Evolutionary conservation across 2,113 vertebrate genomes (phyloP), one percentile per base, ranked within the genome.

Genomic region (Misgurnus mizolepis): DNA sequence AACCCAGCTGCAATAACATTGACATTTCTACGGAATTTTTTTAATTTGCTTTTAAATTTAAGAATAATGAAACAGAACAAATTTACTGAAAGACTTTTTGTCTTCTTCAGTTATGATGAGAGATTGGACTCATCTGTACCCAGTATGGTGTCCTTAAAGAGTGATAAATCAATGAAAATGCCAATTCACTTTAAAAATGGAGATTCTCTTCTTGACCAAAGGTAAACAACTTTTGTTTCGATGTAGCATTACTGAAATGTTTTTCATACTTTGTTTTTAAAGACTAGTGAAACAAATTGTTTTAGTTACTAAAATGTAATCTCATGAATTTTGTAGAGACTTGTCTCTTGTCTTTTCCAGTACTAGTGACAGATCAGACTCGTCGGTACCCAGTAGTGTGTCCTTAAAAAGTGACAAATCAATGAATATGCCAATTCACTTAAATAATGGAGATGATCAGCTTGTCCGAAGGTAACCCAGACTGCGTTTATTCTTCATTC

Each of bases 391-490:
- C n/a, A 73, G 47, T 45, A 15, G 17, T 5, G 18, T 1, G 18
- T 80, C 79, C 6, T 8, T 80, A n/a, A 80, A 66, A 50, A 73
- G 61, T 18, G 79, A 80, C 5, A 67, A 14, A 0, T 60, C 79
- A 0, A 74, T 73, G 40, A 53, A 66, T 43, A 66, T 17, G 0
- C 79, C 79, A 56, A 43, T 56, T 50, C 39, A 73, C 6, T 56
- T 73, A 0, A 69, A 40, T 18, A 7, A 56, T 27, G 14, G 41
- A 9, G 12, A 18, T 49, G 6, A 4, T 27, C 5, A 7, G 3
- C 4, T 1, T 5, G 50, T 40, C 6, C 40, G 22, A n/a, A 47
- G 55, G 66, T 55, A 18, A 7, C 3, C 6, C 18, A 0, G 12
- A 50, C n/a, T 55, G 14, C 12, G 1, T 34, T 34, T 2, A 34